A percentile compares a stretch with the other conserved stretches of the same genome.
Evolutionary conservation across 2,888 invertebrate species (phyloP).

Genomic region (Trachelus troglodyta): DNA sequence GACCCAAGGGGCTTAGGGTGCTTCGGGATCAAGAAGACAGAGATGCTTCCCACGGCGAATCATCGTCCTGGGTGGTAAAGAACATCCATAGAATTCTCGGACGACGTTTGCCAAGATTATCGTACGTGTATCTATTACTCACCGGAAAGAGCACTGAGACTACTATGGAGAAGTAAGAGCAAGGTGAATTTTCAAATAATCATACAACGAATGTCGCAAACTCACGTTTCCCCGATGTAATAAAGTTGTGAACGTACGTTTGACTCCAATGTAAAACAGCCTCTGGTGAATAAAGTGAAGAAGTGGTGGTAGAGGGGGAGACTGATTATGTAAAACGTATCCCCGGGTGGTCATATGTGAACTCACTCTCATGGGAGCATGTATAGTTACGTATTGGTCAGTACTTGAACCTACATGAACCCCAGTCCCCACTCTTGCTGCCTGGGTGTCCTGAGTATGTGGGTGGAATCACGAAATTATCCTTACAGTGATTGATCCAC

Average conservation of each 20-base stretch:
- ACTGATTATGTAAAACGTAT: conserved; percentile 51
- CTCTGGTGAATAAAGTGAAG: background rate
- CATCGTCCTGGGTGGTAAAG: conserved; percentile 38
- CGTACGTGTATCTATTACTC: background rate
- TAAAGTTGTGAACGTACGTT: background rate
- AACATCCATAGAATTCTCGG: conserved; percentile 22
- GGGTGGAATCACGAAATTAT: conserved; percentile 26
- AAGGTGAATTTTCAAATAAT: background rate
- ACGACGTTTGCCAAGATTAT: conserved; percentile 3
- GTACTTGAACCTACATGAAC: background rate
- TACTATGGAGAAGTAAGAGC: background rate
- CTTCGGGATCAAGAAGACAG: conserved; percentile 14
- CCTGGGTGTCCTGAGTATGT: conserved; percentile 30
- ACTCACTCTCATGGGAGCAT: conserved; percentile 21
- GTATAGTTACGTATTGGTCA: background rate
- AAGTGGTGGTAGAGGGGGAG: conserved; percentile 5
- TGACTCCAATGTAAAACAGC: background rate
- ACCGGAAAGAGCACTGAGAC: background rate
- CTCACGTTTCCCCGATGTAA: background rate
- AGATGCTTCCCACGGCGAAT: conserved; percentile 24
- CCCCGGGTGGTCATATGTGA: conserved; percentile 44
- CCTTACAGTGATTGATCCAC: background rate
- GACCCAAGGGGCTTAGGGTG: conserved; percentile 4
- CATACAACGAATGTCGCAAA: background rate
- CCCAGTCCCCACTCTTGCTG: conserved; percentile 12